phyloP scores from a whole-genome alignment of 2,797 vertebrate species.

The Sebastiscus albofasciatus region DNA sequence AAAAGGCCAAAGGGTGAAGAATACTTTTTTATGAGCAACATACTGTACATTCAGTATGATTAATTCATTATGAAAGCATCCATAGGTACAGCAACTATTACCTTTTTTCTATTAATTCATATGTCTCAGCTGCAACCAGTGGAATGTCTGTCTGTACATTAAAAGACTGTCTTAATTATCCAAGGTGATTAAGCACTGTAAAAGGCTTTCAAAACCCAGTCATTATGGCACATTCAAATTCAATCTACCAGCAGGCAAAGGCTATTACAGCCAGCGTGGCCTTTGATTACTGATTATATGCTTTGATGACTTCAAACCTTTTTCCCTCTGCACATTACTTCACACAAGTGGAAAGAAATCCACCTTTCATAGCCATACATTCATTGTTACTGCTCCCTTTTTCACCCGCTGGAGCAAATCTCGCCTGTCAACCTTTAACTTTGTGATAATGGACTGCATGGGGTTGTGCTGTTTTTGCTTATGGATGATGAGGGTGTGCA shows the following conservation, averaged over 20 bases:
- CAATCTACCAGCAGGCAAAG: slow-evolving; percentile 68
- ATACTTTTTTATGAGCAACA: neutral
- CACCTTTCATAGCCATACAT: slow-evolving; percentile 8
- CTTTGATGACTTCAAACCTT: slow-evolving; percentile 66
- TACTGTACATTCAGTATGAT: neutral
- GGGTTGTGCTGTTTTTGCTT: neutral
- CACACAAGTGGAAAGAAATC: slow-evolving; percentile 36
- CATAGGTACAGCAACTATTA: neutral
- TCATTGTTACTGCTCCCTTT: slow-evolving; percentile 18
- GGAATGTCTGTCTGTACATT: slow-evolving; percentile 45
- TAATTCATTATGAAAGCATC: neutral
- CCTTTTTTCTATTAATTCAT: neutral
- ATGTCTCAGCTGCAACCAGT: neutral
- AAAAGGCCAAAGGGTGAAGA: neutral
- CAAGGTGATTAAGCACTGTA: slow-evolving; percentile 64
- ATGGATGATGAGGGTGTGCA: slow-evolving; percentile 6
- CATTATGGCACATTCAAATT: slow-evolving; percentile 71
- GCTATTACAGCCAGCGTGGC: slow-evolving; percentile 74
- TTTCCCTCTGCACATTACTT: slow-evolving; percentile 32
- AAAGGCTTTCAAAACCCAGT: slow-evolving; percentile 65
- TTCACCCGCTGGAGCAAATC: neutral
- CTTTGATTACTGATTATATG: slow-evolving; percentile 74
- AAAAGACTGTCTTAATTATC: slow-evolving; percentile 63
- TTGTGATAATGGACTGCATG: slow-evolving; percentile 11
- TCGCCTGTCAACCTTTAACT: slow-evolving; percentile 7